Conservation (phyloP, 2,113 vertebrate genomes). For the Marmota monax region DNA sequence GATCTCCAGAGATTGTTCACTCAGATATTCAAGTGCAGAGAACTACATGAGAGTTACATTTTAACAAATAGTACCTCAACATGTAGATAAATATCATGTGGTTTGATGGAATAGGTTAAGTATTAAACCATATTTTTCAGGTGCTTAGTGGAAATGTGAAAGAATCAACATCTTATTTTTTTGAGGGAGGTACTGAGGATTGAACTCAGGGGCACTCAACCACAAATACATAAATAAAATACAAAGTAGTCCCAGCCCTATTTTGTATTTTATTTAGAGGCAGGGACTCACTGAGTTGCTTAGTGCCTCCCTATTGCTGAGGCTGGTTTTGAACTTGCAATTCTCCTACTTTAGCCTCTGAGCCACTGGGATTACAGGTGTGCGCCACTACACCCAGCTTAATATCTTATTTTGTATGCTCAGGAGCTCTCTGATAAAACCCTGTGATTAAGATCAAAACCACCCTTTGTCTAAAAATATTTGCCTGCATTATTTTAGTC, state of each 20-base stretch:
- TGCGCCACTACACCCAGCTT: neutral
- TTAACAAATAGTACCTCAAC: neutral
- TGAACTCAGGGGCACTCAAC: too few relatives aligned
- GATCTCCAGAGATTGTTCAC: neutral
- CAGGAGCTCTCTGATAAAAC: neutral
- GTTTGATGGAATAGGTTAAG: neutral
- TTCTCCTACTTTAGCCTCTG: too few relatives aligned
- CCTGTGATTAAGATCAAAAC: neutral
- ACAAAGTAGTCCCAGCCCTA: too few relatives aligned
- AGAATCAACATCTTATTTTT: neutral
- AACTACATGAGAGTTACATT: neutral
- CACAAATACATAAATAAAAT: too few relatives aligned
- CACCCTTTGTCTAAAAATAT: neutral
- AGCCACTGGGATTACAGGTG: too few relatives aligned
- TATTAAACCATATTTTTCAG: neutral
- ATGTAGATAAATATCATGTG: neutral
- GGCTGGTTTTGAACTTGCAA: too few relatives aligned
- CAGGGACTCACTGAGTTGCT: too few relatives aligned
- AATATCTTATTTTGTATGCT: neutral
- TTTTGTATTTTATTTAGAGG: too few relatives aligned
- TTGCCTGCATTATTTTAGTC: neutral
- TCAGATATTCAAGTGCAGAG: conserved; percentile 8
- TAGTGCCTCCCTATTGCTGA: too few relatives aligned
- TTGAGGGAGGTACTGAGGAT: too few relatives aligned
- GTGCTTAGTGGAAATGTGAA: neutral